Conservation (phyloP, 2,888 invertebrate genomes). For the Endomychus coccineus region DNA sequence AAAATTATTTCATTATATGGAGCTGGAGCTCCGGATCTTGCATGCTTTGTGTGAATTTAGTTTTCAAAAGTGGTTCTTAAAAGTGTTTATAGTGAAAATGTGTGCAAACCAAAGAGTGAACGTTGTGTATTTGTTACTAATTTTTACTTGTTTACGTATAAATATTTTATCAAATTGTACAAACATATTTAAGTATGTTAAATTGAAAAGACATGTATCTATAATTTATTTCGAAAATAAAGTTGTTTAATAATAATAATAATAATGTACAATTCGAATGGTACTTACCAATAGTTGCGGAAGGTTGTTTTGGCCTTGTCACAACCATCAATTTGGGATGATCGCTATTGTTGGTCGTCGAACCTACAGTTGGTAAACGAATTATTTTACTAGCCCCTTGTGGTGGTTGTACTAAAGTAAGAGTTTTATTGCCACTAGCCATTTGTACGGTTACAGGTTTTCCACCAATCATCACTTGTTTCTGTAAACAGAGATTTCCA, state of each 20-base stretch:
- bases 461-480: slow-evolving; percentile 59
- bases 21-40: too few relatives aligned
- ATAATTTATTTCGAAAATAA: not conserved
- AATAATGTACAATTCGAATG: not conserved
- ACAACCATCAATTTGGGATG: slow-evolving; percentile 47
- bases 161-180: too few relatives aligned
- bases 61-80: too few relatives aligned
- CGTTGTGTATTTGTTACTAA: too few relatives aligned
- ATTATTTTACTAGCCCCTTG: slow-evolving; percentile 37
- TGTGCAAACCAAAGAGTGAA: too few relatives aligned
- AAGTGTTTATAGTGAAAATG: too few relatives aligned
- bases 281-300: slow-evolving; percentile 45
- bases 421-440: slow-evolving; percentile 56
- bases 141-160: too few relatives aligned
- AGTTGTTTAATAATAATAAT: not conserved
- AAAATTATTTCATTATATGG: too few relatives aligned
- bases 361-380: slow-evolving; percentile 36
- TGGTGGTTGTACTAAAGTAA: slow-evolving; percentile 50
- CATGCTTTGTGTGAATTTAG: too few relatives aligned
- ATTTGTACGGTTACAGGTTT: slow-evolving; percentile 68
- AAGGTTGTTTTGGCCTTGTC: slow-evolving; percentile 49
- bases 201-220: not conserved
- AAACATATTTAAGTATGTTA: too few relatives aligned
- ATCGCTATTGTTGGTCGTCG: slow-evolving; percentile 28
- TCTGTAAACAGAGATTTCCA: slow-evolving; percentile 36